Evolutionary conservation across 2,888 invertebrate species (phyloP), one percentile per base, ranked within the genome.

Genomic region (Acanthococcus lagerstroemiae): DNA sequence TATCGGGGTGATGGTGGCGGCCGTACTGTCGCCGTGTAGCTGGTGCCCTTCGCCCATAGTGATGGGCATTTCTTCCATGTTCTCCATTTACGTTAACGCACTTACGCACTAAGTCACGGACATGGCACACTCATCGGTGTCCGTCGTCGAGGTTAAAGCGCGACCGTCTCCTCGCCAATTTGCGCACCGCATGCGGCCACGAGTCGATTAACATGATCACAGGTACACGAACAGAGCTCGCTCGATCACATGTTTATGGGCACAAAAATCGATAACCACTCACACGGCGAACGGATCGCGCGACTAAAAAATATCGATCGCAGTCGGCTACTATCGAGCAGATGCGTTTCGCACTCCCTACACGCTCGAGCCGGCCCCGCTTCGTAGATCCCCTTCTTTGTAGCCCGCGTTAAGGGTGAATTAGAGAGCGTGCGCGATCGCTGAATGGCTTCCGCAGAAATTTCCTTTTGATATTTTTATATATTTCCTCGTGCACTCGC

Each of bases 371-470:
- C 24, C 24, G 52, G 24, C 21, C 22, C 12, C 12, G 24, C 22
- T 52, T 52, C 24, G 27, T 63, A 63, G 63, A 63, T 63, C 63
- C 52, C 63, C 63, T 25, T 52, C 25, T 37, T 63, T 63, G 24
- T 19, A 63, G 27, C 52, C 22, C 58, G 46, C 26, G 52, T 61
- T 61, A 61, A 60, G 61, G 50, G 61, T 61, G 61, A 50, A 25
- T 26, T 58, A 19, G 21, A 61, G 61, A 61, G 50, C 61, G 61
- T 61, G 61, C 50, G 61, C 61, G 61, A 61, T 61, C 61, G 61
- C 61, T 61, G 61, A 61, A 61, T 61, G 61, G 61, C 61, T 61
- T 61, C 61, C 50, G 61, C 30, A 48, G 48, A 48, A 48, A n/a
- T 37, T 37, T 15, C 37, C 15, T 15, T 37, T 15, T 37, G 15